Base-by-base conservation (phyloP, 2,888 invertebrate genomes). In the Acanthosepion esculentum region DNA sequence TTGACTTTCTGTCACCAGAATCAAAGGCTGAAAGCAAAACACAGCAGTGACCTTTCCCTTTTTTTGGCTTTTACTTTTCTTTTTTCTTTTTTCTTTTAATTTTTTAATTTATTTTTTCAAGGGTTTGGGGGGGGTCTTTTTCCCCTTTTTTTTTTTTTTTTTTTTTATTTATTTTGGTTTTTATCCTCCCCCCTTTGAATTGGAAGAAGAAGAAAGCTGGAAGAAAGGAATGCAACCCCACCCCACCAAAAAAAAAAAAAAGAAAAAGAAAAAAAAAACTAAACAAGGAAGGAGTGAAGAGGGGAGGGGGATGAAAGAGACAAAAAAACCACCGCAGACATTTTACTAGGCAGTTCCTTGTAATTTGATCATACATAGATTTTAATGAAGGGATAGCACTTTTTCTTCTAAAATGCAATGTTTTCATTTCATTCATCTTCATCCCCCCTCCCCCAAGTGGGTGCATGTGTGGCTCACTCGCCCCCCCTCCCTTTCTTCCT, bases 391-490 rank as follows among this genome's bases (percentile, higher is more conserved):
- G 78, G 78, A n/a, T 78, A 78, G n/a, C 33, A 78, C n/a, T 78
- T 78, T n/a, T 15, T 78, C 59, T 20, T 59, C 50, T 26, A 93
- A 50, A 93, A 18, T 93, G 48, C 53, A 93, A 53, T n/a, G 53
- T 53, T 93, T 93, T 50, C 48, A 93, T 53, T 50, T 93, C 93
- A 93, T 93, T 93, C 93, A 93, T 93, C 93, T 93, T 93, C 93
- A 93, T 93, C 93, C 93, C 93, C 93, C 93, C 53, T 53, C 93
- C 33, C 93, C 93, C 93, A n/a, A 93, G 93, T 50, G 93, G 93
- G 93, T 93, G 93, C 93, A 50, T 93, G 93, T 93, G 23, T 93
- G 93, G 93, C 93, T 93, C 93, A 93, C 93, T 93, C 93, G 18
- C 20, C 48, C 93, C 53, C 50, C n/a, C 29, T 29, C 92, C 48